Evolutionary conservation across 1,140 invertebrate species (phyloP).

Genomic region (Nasonia giraulti): DNA sequence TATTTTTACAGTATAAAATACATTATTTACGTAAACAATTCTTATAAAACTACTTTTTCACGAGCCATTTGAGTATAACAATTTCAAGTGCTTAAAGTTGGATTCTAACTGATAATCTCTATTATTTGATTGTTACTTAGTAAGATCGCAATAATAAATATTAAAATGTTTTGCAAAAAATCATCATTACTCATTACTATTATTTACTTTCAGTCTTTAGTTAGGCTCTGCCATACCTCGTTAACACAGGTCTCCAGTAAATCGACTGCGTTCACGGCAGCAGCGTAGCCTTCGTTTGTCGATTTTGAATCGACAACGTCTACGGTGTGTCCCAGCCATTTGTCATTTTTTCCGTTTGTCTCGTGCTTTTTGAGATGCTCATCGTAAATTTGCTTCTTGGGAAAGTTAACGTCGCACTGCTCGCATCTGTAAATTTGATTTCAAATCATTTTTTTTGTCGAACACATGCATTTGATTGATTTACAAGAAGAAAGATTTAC

Average conservation of each 20-base stretch:
- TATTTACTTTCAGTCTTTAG: background rate
- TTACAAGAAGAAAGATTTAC: too few species aligned
- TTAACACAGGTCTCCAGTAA: slow-evolving; percentile 10
- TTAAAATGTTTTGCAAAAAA: background rate
- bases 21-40: background rate
- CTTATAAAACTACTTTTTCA: slow-evolving; percentile 36
- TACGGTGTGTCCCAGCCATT: background rate
- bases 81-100: slow-evolving; percentile 22
- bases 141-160: background rate
- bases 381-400: slow-evolving; percentile 64
- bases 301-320: background rate
- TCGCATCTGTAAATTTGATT: slow-evolving; percentile 68
- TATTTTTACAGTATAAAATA: background rate
- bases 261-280: background rate
- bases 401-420: slow-evolving; percentile 71
- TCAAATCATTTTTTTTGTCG: background rate
- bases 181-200: background rate
- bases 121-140: background rate
- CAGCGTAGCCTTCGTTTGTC: background rate
- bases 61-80: slow-evolving; percentile 34
- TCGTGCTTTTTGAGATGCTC: slow-evolving; percentile 56
- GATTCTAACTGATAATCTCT: background rate
- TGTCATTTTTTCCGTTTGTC: background rate
- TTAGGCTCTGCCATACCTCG: slow-evolving; percentile 40
- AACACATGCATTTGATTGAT: too few species aligned